A percentile compares a stretch with the other conserved stretches of the same genome.
Conservation (phyloP, 1,140 invertebrate species). For the Caenorhabditis inopinata region DNA sequence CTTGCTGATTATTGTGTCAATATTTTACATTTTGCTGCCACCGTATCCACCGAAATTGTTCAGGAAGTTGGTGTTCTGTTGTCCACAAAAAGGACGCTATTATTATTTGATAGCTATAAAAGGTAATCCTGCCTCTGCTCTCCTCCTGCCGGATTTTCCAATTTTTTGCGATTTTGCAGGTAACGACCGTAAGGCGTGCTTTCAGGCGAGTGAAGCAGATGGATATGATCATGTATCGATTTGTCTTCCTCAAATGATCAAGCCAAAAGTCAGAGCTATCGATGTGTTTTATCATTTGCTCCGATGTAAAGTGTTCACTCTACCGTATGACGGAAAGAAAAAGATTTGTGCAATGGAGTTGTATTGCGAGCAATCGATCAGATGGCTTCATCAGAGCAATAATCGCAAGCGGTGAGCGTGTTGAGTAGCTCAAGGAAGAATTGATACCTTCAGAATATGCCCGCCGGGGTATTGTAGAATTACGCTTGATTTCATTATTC, state of each 20-base stretch:
- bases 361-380: slow-evolving; percentile 24
- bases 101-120: slow-evolving; percentile 23
- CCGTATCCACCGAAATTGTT: slow-evolving; percentile 37
- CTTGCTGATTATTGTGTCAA: not conserved
- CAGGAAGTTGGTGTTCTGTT: slow-evolving; percentile 40
- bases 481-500: too few species aligned
- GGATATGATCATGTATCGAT: slow-evolving; percentile 8
- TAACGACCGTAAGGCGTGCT: not conserved
- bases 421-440: too few species aligned
- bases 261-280: slow-evolving; percentile 11
- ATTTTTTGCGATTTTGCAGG: too few species aligned
- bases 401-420: not conserved
- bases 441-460: too few species aligned
- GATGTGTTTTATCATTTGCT: slow-evolving; percentile 37
- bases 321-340: not conserved
- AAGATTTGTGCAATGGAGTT: slow-evolving; percentile 35
- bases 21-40: slow-evolving; percentile 38
- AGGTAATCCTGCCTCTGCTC: too few species aligned
- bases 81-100: slow-evolving; percentile 41
- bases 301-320: slow-evolving; percentile 19
- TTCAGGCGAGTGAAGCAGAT: slow-evolving; percentile 28
- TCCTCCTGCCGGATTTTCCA: too few species aligned
- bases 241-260: slow-evolving; percentile 29
- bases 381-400: not conserved
- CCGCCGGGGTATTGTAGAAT: too few species aligned